These are phyloP conservation scores for Hoplodrina blanda DNA, from an alignment of 2,888 invertebrate species.

Conservation along the genomic window DNA sequence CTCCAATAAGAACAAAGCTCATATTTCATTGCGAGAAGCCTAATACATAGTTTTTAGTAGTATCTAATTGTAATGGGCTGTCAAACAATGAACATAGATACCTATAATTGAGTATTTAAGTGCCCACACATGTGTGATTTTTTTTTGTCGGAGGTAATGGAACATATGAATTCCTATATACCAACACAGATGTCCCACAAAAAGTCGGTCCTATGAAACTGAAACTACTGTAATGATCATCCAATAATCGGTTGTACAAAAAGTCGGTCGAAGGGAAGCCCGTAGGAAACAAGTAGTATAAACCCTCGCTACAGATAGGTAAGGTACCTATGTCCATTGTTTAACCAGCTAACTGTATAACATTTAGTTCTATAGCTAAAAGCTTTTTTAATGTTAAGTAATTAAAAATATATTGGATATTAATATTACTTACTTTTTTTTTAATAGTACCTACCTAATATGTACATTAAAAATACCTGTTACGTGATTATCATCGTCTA, in stretches of 20 bases:
- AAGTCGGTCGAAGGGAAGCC: too few relatives aligned
- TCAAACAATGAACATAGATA: not conserved
- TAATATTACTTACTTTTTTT: conserved; percentile 15
- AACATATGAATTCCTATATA: too few relatives aligned
- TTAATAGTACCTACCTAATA: not conserved
- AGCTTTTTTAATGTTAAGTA: conserved; percentile 18
- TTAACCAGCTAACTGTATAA: not conserved
- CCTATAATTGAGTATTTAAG: too few relatives aligned
- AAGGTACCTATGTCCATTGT: too few relatives aligned
- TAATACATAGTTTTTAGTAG: not conserved
- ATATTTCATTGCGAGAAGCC: not conserved
- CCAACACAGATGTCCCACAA: too few relatives aligned
- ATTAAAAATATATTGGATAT: conserved; percentile 28
- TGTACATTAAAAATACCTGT: not conserved
- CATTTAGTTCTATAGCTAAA: conserved; percentile 20
- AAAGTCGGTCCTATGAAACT: too few relatives aligned
- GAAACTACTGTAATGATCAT: too few relatives aligned
- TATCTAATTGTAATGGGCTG: not conserved
- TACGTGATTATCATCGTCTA: not conserved
- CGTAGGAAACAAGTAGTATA: too few relatives aligned
- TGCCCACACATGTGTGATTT: too few relatives aligned
- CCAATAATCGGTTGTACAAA: too few relatives aligned
- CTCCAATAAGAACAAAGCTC: not conserved
- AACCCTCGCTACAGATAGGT: too few relatives aligned
- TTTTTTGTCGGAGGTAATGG: too few relatives aligned